Base-by-base conservation (phyloP, 2,113 vertebrate species). In the Psephotus haematonotus region DNA sequence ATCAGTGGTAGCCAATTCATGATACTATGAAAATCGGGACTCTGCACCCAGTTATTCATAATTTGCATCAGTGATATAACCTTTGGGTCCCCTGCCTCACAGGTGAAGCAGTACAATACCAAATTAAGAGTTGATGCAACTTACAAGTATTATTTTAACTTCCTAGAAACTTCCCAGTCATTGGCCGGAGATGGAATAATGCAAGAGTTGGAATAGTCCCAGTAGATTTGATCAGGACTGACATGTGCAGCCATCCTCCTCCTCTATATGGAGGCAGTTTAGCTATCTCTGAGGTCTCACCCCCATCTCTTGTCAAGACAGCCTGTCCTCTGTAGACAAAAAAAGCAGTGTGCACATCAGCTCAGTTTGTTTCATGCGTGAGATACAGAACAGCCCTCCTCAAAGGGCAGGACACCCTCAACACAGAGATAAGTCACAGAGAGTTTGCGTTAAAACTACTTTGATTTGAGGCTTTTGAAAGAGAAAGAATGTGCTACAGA, bases 211-310 rank as follows among this genome's bases (percentile, higher is more conserved):
- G 41, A 72, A 37, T 50, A 69, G 59, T 19, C 25, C 33, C 43
- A 6, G 63, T 2, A 59, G 47, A 47, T 22, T 16, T 82, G 82
- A 78, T 47, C 18, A 29, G 52, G 50, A 33, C 52, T 19, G 57
- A 75, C 33, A 5, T 2, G 4, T 37, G 27, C 55, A 46, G 35
- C 29, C 59, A 23, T 64, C 29, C 53, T 82, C 24, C n/a, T 84
- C 19, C n/a, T 27, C 52, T 44, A 7, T 3, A 44, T 0, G 0
- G 46, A 67, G 50, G n/a, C 78, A 83, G 24, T 23, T 35, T 2
- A 52, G 18, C 44, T 47, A 6, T 37, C 47, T 41, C 31, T 10
- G 15, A 7, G 62, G 37, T 65, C 53, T 80, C 67, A 57, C 9
- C 28, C 37, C 13, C 15, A 18, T n/a, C 37, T 80, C 62, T 52